Conservation (phyloP, 2,113 vertebrate genomes). For the Lampris megalopsis region DNA sequence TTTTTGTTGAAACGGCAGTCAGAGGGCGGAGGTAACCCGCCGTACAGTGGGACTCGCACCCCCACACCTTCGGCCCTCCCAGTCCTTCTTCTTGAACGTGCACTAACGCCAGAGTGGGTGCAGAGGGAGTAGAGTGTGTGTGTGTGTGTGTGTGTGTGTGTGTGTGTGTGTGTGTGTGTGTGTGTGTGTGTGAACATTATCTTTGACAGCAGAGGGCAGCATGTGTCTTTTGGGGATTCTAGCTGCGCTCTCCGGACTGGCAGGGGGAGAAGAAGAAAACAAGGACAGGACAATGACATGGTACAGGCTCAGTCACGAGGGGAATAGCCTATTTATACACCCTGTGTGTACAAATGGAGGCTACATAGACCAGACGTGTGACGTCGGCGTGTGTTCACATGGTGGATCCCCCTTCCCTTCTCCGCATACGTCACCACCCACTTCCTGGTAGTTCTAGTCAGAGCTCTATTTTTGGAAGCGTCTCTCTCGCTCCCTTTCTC, state of each 20-base stretch:
- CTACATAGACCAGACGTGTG: slow-evolving; percentile 26
- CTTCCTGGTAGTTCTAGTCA: slow-evolving; percentile 6
- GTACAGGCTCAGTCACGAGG: slow-evolving; percentile 28
- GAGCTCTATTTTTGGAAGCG: slow-evolving; percentile 25
- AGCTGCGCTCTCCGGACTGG: slow-evolving; percentile 13
- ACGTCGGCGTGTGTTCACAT: slow-evolving; percentile 36
- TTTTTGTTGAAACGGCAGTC: slow-evolving; percentile 1
- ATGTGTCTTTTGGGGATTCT: slow-evolving; percentile 55
- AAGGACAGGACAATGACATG: slow-evolving; percentile 43
- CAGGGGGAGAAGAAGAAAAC: slow-evolving; percentile 5
- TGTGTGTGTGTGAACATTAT: slow-evolving; percentile 32
- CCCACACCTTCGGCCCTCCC: not conserved
- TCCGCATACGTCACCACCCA: slow-evolving; percentile 8
- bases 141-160: slow-evolving; percentile 45
- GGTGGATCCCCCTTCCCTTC: slow-evolving; percentile 3
- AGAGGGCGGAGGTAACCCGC: slow-evolving; percentile 18
- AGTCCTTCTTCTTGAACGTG: slow-evolving; percentile 29
- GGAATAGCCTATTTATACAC: slow-evolving; percentile 33
- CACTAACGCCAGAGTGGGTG: slow-evolving; percentile 35
- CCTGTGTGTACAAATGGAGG: slow-evolving; percentile 23
- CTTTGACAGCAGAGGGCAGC: slow-evolving; percentile 74
- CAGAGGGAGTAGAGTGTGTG: slow-evolving; percentile 28
- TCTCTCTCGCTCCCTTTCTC: slow-evolving; percentile 9
- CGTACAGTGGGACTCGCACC: not conserved
- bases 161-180: slow-evolving; percentile 44